Base-by-base conservation (phyloP, 2,113 vertebrate species). In the Todiramphus saurophagus region DNA sequence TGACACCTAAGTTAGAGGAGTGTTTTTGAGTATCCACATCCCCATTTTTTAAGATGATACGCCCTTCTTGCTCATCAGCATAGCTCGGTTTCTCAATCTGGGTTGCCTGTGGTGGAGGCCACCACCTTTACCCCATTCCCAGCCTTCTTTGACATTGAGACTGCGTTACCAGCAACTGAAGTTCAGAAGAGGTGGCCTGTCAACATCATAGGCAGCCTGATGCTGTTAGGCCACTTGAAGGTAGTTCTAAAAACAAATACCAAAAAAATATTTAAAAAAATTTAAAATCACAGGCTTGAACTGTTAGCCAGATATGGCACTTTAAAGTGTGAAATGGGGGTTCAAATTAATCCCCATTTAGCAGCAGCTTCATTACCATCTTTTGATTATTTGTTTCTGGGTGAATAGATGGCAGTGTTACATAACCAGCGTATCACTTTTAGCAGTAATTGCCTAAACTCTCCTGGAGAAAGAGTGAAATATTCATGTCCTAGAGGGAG, bases 61-160 rank as follows among this genome's bases (percentile, higher is more conserved):
- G n/a, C 8, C 46, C 13, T 46, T 79, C 30, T 69, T 1, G 1
- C n/a, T 64, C 1, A 1, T 69, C 17, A 41, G 13, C 25, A 16
- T 44, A 53, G 62, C 37, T 59, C 19, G 28, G 25, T 35, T 79
- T 21, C 7, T 74, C 0, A 0, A 23, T 28, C 37, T 64, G 30
- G 33, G 31, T 59, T 43, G 28, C 10, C 33, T 16, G 5, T 64
- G 31, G 20, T 81, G 19, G 35, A 64, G 63, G 20, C 17, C 17
- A 63, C 35, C 37, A 33, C 13, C 11, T 44, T 73, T 31, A 19
- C 41, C 24, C 41, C 39, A 16, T 48, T 83, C 41, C 13, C 39
- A 63, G 16, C 24, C 23, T 37, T 48, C 83, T 30, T 18, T 79
- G 78, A 39, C 35, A 7, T 44, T 66, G 59, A 31, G 41, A 46